Conservation (phyloP, 2,797 vertebrate genomes). For the Hippocampus kuda region DNA sequence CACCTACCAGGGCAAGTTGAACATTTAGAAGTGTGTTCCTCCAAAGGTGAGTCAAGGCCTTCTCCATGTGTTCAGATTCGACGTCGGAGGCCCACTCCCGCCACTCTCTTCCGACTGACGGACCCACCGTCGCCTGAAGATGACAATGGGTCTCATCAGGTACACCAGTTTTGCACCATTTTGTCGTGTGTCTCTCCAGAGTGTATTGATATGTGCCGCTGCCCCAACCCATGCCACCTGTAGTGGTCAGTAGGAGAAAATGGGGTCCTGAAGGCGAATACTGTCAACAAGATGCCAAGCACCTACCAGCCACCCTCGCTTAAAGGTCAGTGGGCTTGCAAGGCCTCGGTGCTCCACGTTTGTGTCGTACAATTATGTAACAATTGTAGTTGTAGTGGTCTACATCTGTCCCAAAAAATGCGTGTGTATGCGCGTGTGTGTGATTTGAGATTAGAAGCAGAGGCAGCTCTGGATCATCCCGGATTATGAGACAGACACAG, state of each 20-base stretch:
- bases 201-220: background rate
- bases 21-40: background rate
- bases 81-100: constrained; percentile 84
- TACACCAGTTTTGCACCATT: constrained; percentile 20
- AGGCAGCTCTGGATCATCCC: constrained; percentile 66
- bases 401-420: constrained; percentile 34
- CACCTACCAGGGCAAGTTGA: background rate
- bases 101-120: constrained; percentile 84
- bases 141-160: constrained; percentile 72
- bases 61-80: constrained; percentile 69
- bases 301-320: constrained; percentile 85
- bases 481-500: constrained; percentile 55
- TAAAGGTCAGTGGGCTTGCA: constrained; percentile 69
- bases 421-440: constrained; percentile 10
- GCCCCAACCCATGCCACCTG: constrained; percentile 4
- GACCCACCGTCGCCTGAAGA: constrained; percentile 87
- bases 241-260: constrained; percentile 80
- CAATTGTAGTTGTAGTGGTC: constrained; percentile 23
- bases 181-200: background rate
- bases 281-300: constrained; percentile 63
- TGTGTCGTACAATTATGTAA: constrained; percentile 8
- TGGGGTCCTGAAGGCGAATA: constrained; percentile 76
- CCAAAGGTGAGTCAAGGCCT: background rate
- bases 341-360: background rate
- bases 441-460: constrained; percentile 52